Evolutionary conservation across 2,888 invertebrate species (phyloP).

Genomic region (Hololepta plana): DNA sequence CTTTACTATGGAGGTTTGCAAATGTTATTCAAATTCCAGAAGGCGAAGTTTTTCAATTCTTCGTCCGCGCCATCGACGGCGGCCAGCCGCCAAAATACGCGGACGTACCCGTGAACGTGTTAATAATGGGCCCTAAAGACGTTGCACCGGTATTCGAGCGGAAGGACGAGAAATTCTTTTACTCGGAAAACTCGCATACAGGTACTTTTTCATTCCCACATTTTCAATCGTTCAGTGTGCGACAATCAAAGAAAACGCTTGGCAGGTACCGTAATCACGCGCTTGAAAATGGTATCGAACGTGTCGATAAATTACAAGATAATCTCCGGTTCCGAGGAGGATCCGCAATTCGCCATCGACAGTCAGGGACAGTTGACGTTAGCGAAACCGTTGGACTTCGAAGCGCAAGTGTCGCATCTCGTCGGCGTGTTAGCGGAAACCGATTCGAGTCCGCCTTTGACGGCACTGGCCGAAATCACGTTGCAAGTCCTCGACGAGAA

Average conservation of each 20-base stretch:
- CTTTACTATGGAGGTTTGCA: conserved; percentile 1
- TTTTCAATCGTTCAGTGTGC: conserved; percentile 2
- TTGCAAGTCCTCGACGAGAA: conserved; percentile 78
- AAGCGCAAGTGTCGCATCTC: conserved; percentile 46
- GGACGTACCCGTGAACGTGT: conserved; percentile 67
- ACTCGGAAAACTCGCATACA: conserved; percentile 56
- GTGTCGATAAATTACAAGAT: conserved; percentile 42
- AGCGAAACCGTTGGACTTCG: conserved; percentile 58
- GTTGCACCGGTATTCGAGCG: conserved; percentile 56
- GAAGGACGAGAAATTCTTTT: conserved; percentile 57
- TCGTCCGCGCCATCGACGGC: conserved; percentile 72
- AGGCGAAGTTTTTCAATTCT: conserved; percentile 69
- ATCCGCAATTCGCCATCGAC: conserved; percentile 52
- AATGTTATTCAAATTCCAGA: conserved; percentile 29
- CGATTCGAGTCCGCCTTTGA: conserved; percentile 50
- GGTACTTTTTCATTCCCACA: conserved; percentile 28
- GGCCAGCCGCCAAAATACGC: conserved; percentile 58
- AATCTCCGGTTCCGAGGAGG: conserved; percentile 38
- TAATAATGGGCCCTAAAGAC: conserved; percentile 52
- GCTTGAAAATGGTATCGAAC: conserved; percentile 45
- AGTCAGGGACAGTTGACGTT: conserved; percentile 55
- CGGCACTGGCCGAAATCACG: conserved; percentile 49
- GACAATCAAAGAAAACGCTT: conserved; percentile 2
- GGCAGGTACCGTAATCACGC: conserved; percentile 45
- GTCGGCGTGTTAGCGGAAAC: conserved; percentile 58